Conservation (phyloP, 2,888 invertebrate genomes). For the Brachynemurus nebulosus region DNA sequence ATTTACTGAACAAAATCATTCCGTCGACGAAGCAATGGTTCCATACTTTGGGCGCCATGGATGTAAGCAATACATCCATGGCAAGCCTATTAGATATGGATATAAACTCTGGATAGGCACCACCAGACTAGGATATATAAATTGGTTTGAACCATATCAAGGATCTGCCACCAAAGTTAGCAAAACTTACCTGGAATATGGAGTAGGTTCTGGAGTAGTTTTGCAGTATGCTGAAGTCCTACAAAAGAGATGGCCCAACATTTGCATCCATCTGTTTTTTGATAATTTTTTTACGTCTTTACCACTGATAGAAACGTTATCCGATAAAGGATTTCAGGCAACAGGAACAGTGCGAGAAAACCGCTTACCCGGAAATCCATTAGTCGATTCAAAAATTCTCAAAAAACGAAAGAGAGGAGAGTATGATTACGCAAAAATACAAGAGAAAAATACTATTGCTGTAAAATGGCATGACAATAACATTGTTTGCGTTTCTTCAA, state of each 20-base stretch:
- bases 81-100: constrained; percentile 4
- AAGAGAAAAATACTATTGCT: neutral
- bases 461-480: constrained; percentile 3
- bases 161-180: constrained; percentile 1
- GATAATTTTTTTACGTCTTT: neutral
- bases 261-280: neutral
- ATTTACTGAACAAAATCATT: constrained; percentile 21
- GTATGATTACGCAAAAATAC: neutral
- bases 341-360: constrained; percentile 1
- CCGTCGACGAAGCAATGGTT: constrained; percentile 26
- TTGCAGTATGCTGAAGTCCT: constrained; percentile 1
- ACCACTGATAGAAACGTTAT: constrained; percentile 1
- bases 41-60: constrained; percentile 21
- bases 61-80: constrained; percentile 5
- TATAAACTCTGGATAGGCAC: constrained; percentile 6
- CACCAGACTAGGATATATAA: constrained; percentile 3
- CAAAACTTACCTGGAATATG: neutral
- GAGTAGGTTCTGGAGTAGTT: constrained; percentile 6
- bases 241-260: neutral
- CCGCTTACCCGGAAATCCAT: neutral
- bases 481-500: neutral
- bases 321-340: neutral
- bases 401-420: constrained; percentile 1
- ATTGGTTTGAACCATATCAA: constrained; percentile 4
- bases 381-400: neutral